Evolutionary conservation across 23 tunicate species (phyloP).

Genomic region (Phallusia fumigata): DNA sequence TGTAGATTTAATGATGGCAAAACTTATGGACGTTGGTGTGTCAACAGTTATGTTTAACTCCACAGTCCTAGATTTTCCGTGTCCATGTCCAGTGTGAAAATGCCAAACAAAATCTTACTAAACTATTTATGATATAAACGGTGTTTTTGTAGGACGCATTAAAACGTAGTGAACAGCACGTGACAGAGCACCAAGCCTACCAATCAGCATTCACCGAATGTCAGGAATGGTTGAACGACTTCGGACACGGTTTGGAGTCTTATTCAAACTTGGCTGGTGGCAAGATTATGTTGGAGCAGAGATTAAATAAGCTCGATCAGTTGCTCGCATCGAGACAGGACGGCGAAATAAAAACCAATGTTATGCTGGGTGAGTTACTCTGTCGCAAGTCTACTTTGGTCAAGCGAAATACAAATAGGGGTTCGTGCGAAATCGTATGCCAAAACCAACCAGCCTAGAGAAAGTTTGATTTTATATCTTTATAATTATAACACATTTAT

Average conservation of each 20-base stretch:
- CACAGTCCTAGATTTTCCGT: too few species aligned
- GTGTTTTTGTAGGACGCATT: conserved; percentile 41
- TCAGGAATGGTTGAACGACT: conserved; percentile 78
- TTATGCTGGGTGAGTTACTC: conserved; percentile 51
- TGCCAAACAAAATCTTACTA: too few species aligned
- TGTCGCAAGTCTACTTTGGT: neutral
- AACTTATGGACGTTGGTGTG: too few species aligned
- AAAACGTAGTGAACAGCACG: conserved; percentile 65
- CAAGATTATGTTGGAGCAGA: conserved; percentile 68
- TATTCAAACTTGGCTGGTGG: conserved; percentile 74
- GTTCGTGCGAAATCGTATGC: too few species aligned
- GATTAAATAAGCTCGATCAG: conserved; percentile 53
- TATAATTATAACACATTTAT: too few species aligned
- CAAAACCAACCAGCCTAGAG: too few species aligned
- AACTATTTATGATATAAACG: too few species aligned
- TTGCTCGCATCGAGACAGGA: conserved; percentile 65
- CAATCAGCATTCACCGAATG: conserved; percentile 55
- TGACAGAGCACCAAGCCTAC: conserved; percentile 63
- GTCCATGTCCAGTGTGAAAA: too few species aligned
- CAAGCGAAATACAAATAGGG: neutral
- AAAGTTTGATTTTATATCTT: too few species aligned
- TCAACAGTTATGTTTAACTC: too few species aligned
- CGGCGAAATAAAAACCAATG: conserved; percentile 77
- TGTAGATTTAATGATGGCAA: too few species aligned
- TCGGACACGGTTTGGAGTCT: conserved; percentile 53